Conservation (phyloP, 2,888 invertebrate genomes). For the Eubasilissa splendida region DNA sequence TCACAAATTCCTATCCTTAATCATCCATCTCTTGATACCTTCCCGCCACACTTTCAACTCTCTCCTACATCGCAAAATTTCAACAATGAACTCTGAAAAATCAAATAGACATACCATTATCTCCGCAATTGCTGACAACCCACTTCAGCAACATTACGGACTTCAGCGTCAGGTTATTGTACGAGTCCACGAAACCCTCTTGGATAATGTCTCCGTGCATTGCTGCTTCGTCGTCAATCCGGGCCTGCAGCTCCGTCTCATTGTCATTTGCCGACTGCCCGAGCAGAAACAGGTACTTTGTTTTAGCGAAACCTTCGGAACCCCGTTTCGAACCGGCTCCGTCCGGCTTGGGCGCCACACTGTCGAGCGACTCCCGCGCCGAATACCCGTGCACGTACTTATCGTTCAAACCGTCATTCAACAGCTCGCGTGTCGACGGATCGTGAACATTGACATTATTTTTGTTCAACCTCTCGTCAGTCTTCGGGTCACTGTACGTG, state of each 20-base stretch:
- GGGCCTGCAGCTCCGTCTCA: constrained; percentile 74
- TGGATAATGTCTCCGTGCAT: constrained; percentile 85
- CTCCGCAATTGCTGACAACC: constrained; percentile 78
- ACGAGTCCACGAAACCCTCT: constrained; percentile 87
- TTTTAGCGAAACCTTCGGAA: constrained; percentile 38
- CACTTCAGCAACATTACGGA: constrained; percentile 89
- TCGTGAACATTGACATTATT: not conserved
- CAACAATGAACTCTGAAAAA: too few relatives aligned
- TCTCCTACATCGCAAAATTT: too few relatives aligned
- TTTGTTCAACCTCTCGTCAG: not conserved
- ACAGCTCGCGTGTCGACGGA: not conserved
- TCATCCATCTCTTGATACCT: too few relatives aligned
- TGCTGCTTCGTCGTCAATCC: constrained; percentile 78
- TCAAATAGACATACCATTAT: constrained; percentile 62
- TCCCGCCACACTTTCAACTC: too few relatives aligned
- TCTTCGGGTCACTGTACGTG: not conserved
- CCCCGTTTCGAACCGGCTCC: not conserved
- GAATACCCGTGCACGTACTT: constrained; percentile 23
- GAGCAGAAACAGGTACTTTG: constrained; percentile 67
- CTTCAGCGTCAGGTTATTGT: constrained; percentile 90
- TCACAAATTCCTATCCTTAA: too few relatives aligned
- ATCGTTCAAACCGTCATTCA: constrained; percentile 6
- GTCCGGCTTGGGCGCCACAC: not conserved
- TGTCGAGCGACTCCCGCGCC: not conserved
- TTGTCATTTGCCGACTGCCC: constrained; percentile 76